These are phyloP conservation scores for Bhutanitis thaidina DNA, from an alignment of 2,888 invertebrate species.

Conservation along the genomic window DNA sequence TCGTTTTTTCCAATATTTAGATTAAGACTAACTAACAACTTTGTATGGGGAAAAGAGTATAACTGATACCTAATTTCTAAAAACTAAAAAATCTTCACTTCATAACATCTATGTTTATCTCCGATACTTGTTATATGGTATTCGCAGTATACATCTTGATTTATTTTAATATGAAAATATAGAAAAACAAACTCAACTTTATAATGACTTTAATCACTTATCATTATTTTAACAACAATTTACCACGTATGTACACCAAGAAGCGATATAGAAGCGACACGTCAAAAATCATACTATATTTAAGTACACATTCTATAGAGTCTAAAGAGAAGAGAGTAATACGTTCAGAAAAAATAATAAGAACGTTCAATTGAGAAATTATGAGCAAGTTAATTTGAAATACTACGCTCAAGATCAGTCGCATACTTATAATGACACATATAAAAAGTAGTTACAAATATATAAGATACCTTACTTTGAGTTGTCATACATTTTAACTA, in stretches of 20 bases:
- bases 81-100: too few species aligned
- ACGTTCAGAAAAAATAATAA: not conserved
- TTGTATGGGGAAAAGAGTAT: too few species aligned
- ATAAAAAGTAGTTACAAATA: slow-evolving; percentile 15
- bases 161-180: too few species aligned
- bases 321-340: slow-evolving; percentile 21
- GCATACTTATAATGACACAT: slow-evolving; percentile 28
- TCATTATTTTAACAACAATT: slow-evolving; percentile 39
- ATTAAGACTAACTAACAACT: too few species aligned
- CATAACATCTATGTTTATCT: too few species aligned
- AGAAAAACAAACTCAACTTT: slow-evolving; percentile 20
- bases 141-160: too few species aligned
- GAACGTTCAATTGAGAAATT: not conserved
- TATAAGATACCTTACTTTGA: not conserved
- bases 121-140: too few species aligned
- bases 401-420: slow-evolving; percentile 60
- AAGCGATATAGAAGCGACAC: slow-evolving; percentile 54
- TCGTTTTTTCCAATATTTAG: too few species aligned
- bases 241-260: slow-evolving; percentile 49
- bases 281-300: not conserved
- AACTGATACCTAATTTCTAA: too few species aligned
- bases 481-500: not conserved
- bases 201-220: slow-evolving; percentile 30
- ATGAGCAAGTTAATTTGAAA: slow-evolving; percentile 9
- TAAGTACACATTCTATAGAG: not conserved